phyloP scores from a whole-genome alignment of 2,113 vertebrate genomes.

The Cheirogaleus medius region DNA sequence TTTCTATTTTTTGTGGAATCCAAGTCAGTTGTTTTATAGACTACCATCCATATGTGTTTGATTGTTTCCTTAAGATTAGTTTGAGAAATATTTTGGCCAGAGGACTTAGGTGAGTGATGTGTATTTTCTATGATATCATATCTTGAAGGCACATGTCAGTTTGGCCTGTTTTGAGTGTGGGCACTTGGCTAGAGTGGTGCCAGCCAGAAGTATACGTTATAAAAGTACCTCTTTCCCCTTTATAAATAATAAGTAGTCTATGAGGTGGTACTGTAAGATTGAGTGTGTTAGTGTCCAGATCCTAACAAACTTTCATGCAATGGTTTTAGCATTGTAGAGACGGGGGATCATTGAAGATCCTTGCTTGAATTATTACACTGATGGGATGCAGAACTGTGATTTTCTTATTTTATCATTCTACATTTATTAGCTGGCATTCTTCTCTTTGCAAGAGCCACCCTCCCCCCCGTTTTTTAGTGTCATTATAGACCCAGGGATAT shows the following conservation, averaged over 20 bases:
- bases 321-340: neutral
- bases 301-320: neutral
- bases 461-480: neutral
- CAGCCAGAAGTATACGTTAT: neutral
- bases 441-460: neutral
- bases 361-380: neutral
- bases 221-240: neutral
- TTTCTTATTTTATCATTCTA: neutral
- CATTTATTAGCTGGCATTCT: neutral
- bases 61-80: conserved; percentile 2
- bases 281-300: neutral
- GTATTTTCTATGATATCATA: neutral
- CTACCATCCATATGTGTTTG: neutral
- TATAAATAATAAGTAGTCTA: neutral
- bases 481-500: neutral
- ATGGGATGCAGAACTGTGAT: neutral
- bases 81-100: neutral
- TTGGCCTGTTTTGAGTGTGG: neutral
- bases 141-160: neutral
- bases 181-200: neutral
- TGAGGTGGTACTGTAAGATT: neutral
- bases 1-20: neutral
- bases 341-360: neutral
- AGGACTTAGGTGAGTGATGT: neutral
- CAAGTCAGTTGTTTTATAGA: neutral